Evolutionary conservation across 2,888 invertebrate genomes (phyloP).

Genomic region (Nomada goodeniana): DNA sequence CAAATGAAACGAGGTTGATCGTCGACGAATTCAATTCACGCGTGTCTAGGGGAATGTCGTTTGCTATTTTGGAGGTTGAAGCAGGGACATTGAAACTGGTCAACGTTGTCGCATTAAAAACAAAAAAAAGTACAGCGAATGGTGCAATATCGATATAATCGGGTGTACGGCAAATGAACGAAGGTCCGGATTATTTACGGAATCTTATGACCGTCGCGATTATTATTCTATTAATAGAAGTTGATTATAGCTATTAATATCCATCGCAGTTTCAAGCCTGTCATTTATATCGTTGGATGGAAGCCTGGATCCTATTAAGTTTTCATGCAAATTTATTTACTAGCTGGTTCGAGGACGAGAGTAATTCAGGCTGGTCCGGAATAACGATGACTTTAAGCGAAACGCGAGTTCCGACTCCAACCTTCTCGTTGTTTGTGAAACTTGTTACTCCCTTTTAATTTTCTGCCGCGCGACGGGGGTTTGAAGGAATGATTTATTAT

Average conservation of each 20-base stretch:
- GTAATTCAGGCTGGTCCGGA: constrained; percentile 1
- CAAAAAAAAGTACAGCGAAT: not conserved
- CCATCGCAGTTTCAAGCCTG: not conserved
- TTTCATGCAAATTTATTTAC: constrained; percentile 30
- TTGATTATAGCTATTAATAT: not conserved
- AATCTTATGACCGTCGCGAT: not conserved
- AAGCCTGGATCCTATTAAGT: constrained; percentile 5
- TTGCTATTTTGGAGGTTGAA: constrained; percentile 2
- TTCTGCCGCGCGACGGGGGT: not conserved
- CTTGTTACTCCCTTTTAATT: not conserved
- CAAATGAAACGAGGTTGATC: constrained; percentile 20
- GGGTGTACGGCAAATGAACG: not conserved
- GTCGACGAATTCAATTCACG: constrained; percentile 21
- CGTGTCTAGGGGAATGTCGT: not conserved
- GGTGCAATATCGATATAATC: no score
- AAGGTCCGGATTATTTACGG: not conserved
- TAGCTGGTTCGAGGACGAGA: not conserved
- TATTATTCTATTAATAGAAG: constrained; percentile 17
- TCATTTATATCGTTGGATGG: not conserved
- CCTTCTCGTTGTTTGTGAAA: not conserved
- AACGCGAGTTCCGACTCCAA: not conserved
- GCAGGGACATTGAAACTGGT: not conserved
- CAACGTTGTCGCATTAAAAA: not conserved
- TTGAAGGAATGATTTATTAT: not conserved
- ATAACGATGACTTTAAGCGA: constrained; percentile 4